Percentiles rank a stretch among this genome's conserved stretches.
Evolutionary conservation across 1,140 invertebrate genomes (phyloP).

Genomic region (Drosophila insularis): DNA sequence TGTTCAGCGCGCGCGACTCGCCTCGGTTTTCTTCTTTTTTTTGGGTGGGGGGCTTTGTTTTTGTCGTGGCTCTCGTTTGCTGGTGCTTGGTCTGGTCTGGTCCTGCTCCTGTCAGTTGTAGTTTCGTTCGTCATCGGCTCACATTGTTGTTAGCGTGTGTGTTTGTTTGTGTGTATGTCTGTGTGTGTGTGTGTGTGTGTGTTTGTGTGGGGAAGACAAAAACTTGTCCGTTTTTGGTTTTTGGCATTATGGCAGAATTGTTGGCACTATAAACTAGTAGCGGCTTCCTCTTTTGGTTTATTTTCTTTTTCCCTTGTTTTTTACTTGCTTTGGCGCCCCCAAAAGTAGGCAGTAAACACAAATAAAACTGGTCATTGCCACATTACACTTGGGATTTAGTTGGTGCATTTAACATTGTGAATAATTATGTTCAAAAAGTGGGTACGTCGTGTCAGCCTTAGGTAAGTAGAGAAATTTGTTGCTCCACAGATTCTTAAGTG

Average conservation of each 20-base stretch:
- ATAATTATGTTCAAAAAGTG: conserved; percentile 77
- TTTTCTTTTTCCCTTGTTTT: conserved; percentile 4
- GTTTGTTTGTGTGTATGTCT: conserved; percentile 26
- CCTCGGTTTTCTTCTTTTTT: conserved; percentile 2
- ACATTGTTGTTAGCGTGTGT: conserved; percentile 25
- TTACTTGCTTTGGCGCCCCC: not conserved
- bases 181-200: conserved; percentile 29
- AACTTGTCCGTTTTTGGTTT: not conserved
- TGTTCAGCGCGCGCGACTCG: conserved; percentile 13
- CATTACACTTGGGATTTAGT: not conserved
- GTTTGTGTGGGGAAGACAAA: conserved; percentile 23
- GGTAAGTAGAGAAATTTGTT: conserved; percentile 58
- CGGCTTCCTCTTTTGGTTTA: conserved; percentile 11
- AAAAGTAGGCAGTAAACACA: conserved; percentile 12
- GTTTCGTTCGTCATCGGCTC: conserved; percentile 56
- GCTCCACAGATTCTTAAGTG: not conserved
- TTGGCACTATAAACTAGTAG: conserved; percentile 17
- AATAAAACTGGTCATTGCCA: not conserved
- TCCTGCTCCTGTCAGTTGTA: conserved; percentile 56
- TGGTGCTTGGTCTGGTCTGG: not conserved
- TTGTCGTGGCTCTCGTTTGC: not conserved
- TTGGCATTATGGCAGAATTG: conserved; percentile 13
- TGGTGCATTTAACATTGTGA: conserved; percentile 7
- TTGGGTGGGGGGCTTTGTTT: not conserved
- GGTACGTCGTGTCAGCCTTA: conserved; percentile 78